Evolutionary conservation across 1,140 invertebrate species (phyloP).

Genomic region (Drosophila takahashii): DNA sequence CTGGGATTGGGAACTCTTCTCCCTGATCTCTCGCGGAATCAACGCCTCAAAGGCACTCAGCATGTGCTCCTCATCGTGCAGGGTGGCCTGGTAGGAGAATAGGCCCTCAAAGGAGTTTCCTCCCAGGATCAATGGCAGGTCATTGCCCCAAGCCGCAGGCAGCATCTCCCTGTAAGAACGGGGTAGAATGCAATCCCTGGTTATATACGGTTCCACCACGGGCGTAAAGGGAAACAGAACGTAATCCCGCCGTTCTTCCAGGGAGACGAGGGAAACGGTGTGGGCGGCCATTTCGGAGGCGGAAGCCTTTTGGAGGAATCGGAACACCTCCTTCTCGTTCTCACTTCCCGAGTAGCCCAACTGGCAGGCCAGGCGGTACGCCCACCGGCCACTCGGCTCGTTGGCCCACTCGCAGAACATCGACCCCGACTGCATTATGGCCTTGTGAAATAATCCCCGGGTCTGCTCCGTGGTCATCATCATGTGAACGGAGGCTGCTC

Average conservation of each 20-base stretch:
- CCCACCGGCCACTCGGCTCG: conserved; percentile 38
- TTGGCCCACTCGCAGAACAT: conserved; percentile 81
- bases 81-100: conserved; percentile 53
- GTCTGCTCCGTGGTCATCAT: conserved; percentile 70
- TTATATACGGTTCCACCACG: conserved; percentile 81
- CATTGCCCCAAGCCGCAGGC: conserved; percentile 75
- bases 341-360: conserved; percentile 74
- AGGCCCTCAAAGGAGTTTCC: conserved; percentile 83
- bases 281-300: conserved; percentile 37
- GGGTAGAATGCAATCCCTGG: conserved; percentile 65
- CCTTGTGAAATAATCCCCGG: conserved; percentile 86
- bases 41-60: conserved; percentile 56
- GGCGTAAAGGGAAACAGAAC: conserved; percentile 74
- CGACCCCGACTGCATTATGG: conserved; percentile 87
- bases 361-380: conserved; percentile 56
- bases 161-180: conserved; percentile 65
- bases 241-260: conserved; percentile 45
- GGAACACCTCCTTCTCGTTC: conserved; percentile 74
- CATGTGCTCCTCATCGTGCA: conserved; percentile 49
- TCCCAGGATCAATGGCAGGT: conserved; percentile 83
- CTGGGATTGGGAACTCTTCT: conserved; percentile 19
- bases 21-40: conserved; percentile 48
- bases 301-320: conserved; percentile 75
- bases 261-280: conserved; percentile 18
- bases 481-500: conserved; percentile 64